Evolutionary conservation across 2,113 vertebrate genomes (phyloP).

Genomic region (Plecturocebus donacophilus): DNA sequence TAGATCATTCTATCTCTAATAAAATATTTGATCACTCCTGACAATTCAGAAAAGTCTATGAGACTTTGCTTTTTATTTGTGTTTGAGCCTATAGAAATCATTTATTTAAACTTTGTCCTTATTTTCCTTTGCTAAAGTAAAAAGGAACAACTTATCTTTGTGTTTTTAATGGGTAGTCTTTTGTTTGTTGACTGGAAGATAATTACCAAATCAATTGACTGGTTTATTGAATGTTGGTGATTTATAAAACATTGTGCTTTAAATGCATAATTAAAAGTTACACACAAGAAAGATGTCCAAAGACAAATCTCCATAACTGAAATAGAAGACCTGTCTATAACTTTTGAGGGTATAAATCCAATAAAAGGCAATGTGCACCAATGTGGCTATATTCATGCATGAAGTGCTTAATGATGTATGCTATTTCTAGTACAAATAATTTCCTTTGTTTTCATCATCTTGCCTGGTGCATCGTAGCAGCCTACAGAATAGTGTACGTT

Average conservation of each 20-base stretch:
- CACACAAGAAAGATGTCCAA: background rate
- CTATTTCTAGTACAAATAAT: constrained; percentile 84
- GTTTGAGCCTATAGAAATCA: background rate
- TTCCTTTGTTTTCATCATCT: constrained; percentile 84
- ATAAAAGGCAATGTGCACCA: background rate
- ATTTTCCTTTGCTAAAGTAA: constrained; percentile 13
- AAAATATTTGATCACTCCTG: background rate
- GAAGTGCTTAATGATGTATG: constrained; percentile 72
- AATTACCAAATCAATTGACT: background rate
- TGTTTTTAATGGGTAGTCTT: background rate
- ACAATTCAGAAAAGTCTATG: background rate
- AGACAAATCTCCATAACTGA: background rate
- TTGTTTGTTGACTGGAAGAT: background rate
- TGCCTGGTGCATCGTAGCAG: constrained; percentile 68
- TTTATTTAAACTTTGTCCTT: background rate
- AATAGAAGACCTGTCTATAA: constrained; percentile 6
- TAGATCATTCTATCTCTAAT: constrained; percentile 17
- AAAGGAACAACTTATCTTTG: background rate
- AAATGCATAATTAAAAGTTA: constrained; percentile 33
- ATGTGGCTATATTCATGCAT: constrained; percentile 31
- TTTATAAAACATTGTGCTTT: constrained; percentile 52
- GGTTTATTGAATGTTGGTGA: background rate
- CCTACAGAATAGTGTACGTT: constrained; percentile 76
- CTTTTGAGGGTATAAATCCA: constrained; percentile 35
- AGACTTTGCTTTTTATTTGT: constrained; percentile 17